These are phyloP conservation scores for Cirrhinus mrigala DNA, from an alignment of 2,797 vertebrate species.

Conservation along the genomic window DNA sequence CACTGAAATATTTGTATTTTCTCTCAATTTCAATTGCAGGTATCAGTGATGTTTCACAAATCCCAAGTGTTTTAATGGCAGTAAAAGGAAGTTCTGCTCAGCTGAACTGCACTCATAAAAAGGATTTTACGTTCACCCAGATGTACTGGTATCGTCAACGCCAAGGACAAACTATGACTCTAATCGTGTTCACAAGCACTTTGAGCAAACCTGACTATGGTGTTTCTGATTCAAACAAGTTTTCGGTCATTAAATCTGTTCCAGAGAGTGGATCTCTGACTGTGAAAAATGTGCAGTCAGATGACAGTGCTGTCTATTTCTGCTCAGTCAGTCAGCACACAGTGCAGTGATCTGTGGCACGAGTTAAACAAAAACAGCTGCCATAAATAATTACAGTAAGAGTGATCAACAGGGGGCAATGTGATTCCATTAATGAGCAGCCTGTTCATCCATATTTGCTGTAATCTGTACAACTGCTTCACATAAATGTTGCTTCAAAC, in stretches of 20 bases:
- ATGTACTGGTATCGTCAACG: slow-evolving; percentile 58
- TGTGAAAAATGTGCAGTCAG: slow-evolving; percentile 51
- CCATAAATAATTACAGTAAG: background rate
- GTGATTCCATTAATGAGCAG: background rate
- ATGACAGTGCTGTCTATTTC: slow-evolving; percentile 62
- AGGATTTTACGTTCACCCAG: background rate
- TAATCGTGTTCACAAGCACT: slow-evolving; percentile 22
- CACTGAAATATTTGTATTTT: background rate
- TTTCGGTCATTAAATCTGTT: slow-evolving; percentile 38
- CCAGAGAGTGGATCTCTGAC: slow-evolving; percentile 53
- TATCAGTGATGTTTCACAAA: background rate
- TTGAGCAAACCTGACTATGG: background rate
- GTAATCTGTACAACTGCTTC: background rate
- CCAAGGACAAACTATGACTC: slow-evolving; percentile 13
- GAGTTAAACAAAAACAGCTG: slow-evolving; percentile 34
- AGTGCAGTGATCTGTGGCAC: slow-evolving; percentile 39
- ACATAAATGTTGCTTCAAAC: no score
- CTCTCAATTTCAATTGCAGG: background rate
- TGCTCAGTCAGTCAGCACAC: slow-evolving; percentile 62
- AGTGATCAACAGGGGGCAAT: slow-evolving; percentile 17
- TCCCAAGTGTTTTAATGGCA: slow-evolving; percentile 2
- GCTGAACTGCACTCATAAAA: slow-evolving; percentile 56
- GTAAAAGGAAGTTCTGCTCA: background rate
- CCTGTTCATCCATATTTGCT: background rate
- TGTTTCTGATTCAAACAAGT: slow-evolving; percentile 16